Percentiles rank a stretch among this genome's conserved stretches.
phyloP scores from a whole-genome alignment of 2,113 vertebrate species.

The Dicrurus megarhynchus region DNA sequence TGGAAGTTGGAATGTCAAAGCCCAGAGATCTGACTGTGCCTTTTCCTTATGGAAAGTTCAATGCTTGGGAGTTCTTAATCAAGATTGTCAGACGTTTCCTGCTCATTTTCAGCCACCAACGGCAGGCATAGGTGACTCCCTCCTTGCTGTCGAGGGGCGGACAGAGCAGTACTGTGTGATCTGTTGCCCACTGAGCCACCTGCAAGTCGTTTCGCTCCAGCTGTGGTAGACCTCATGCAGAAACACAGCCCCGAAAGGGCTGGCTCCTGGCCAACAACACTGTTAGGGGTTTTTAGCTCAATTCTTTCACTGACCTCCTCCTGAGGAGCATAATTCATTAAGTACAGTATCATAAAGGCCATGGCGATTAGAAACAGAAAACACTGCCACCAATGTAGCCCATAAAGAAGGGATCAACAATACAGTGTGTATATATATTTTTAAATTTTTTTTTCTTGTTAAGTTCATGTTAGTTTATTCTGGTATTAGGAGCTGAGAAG shows the following conservation, averaged over 20 bases:
- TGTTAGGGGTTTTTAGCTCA: conserved; percentile 67
- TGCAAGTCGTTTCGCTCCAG: conserved; percentile 75
- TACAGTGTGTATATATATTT: background rate
- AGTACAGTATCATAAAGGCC: conserved; percentile 64
- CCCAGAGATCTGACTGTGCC: conserved; percentile 35
- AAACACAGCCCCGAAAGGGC: conserved; percentile 57
- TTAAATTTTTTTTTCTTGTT: background rate
- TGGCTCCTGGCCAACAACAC: conserved; percentile 60
- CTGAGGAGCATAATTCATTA: conserved; percentile 69
- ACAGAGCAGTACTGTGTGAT: conserved; percentile 68
- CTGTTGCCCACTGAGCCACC: conserved; percentile 74
- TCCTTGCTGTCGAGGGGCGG: conserved; percentile 60
- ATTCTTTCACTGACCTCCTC: conserved; percentile 70
- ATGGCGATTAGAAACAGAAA: conserved; percentile 63
- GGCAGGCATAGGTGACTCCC: conserved; percentile 68
- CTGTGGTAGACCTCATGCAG: conserved; percentile 73
- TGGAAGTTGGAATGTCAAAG: conserved; percentile 41
- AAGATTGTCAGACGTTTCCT: conserved; percentile 72
- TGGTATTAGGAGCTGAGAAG: background rate
- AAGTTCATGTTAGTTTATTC: background rate
- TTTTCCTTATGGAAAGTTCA: conserved; percentile 67
- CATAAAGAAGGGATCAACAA: background rate
- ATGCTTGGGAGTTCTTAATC: conserved; percentile 66
- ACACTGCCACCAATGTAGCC: conserved; percentile 51
- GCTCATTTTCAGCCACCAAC: conserved; percentile 70